These are phyloP conservation scores for Epinotia nisella DNA, from an alignment of 2,888 invertebrate genomes.

Conservation along the genomic window DNA sequence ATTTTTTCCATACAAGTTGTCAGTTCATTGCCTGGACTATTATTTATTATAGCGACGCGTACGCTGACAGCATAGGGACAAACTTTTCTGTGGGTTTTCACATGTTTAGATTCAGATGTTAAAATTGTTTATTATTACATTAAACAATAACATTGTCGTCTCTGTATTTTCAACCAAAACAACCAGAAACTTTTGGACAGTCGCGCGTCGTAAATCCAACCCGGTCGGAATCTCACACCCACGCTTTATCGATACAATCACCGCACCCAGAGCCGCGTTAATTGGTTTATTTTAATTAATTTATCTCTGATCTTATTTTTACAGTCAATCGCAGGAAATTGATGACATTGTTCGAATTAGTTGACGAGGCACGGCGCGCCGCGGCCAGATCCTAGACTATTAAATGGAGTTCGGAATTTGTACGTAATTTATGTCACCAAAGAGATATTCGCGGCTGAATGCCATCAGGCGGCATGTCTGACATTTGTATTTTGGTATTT, in stretches of 20 bases:
- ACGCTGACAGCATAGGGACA: too few relatives aligned
- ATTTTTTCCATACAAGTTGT: too few relatives aligned
- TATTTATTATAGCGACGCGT: too few relatives aligned
- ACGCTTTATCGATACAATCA: slow-evolving; percentile 35
- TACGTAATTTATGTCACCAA: background rate
- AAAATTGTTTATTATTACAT: too few relatives aligned
- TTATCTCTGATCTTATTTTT: slow-evolving; percentile 42
- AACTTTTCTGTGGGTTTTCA: too few relatives aligned
- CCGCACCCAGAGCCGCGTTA: slow-evolving; percentile 20
- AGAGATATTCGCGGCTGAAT: background rate
- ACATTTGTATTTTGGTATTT: background rate
- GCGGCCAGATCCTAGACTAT: slow-evolving; percentile 11
- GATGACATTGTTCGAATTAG: slow-evolving; percentile 29
- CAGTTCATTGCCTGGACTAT: too few relatives aligned
- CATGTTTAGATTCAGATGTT: too few relatives aligned
- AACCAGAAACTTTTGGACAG: background rate
- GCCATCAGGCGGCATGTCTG: background rate
- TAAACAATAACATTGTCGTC: background rate
- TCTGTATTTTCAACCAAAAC: background rate
- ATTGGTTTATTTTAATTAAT: slow-evolving; percentile 44
- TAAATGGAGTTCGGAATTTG: background rate
- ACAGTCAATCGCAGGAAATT: slow-evolving; percentile 24
- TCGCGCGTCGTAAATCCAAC: slow-evolving; percentile 17
- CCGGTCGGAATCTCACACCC: slow-evolving; percentile 25
- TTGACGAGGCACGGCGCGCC: background rate